Base-by-base conservation (phyloP, 2,113 vertebrate genomes). In the Oceanites oceanicus region DNA sequence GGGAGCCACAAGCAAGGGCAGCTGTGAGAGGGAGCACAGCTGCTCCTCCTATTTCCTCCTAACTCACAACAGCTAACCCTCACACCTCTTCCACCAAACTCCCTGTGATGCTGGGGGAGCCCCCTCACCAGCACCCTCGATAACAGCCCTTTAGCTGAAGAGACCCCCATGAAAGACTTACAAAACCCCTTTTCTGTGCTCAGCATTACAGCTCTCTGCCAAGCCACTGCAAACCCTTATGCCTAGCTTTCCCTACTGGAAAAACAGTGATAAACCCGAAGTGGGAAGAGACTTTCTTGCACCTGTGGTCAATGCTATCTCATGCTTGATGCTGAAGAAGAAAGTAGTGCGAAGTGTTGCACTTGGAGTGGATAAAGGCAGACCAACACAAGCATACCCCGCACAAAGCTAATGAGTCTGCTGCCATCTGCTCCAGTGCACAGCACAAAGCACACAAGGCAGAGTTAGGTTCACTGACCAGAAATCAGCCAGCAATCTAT, bases 321-420 rank as follows among this genome's bases (percentile, higher is more conserved):
- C 0, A 0, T 47, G 61, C 38, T 34, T 26, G n/a, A 55, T 32
- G 18, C 8, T 42, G 14, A 45, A 59, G 22, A 26, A 55, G 12
- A 44, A n/a, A n/a, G 38, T 0, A 36, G 47, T 1, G 4, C 9
- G 0, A 56, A 82, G n/a, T 0, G 4, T 8, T 49, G 55, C 58
- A 67, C 72, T 89, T 18, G 0, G 1, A 50, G 29, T 9, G 22
- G 15, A 11, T 27, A 38, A 49, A 71, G 13, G 14, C 61, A 38
- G 21, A 23, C 20, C 7, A 77, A 56, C 1, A 34, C 0, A 0
- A 82, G 52, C n/a, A 21, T 5, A 13, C 26, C 15, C 7, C 0
- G 5, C 26, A 23, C 62, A 29, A 22, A 75, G 52, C 61, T 62
- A 20, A 20, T 0, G 0, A 59, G 66, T 7, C 79, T 61, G 61